Evolutionary conservation across 2,113 vertebrate species (phyloP), one percentile per base, ranked within the genome.

Genomic region (Chamaetylas fuelleborni): DNA sequence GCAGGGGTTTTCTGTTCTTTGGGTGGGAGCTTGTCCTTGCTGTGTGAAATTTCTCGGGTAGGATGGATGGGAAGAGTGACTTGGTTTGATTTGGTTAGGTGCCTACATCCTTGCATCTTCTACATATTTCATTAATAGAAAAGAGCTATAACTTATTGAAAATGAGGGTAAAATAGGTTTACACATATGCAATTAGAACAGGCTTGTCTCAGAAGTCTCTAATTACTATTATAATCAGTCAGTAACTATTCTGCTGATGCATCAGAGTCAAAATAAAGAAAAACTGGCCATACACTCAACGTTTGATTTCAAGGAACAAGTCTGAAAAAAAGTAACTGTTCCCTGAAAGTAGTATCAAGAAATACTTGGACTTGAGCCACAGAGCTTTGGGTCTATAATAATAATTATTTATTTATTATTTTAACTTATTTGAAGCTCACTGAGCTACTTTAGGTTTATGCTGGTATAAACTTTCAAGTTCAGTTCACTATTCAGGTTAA

Each of bases 1-100:
- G 19, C 8, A 79, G 24, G 2, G 2, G 0, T 0, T 20, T 40
- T 45, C 20, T 8, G 3, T 36, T 48, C 23, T 65, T 61, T 43
- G 8, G 10, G 6, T 14, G 9, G 3, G 8, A 13, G 8, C 6
- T 76, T 29, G 4, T 73, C 24, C 53, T 69, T 73, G 19, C 19
- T 9, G 3, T n/a, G 33, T 51, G 80, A 80, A 90, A 77, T 24
- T 38, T 34, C 12, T 34, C 23, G 12, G 48, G n/a, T 31, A 66
- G 40, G 29, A 48, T 8, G 8, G 20, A 80, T 62, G 16, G 18
- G 17, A 82, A 71, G 2, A 26, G 31, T 45, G 13, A 13, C 25
- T 81, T 60, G 6, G 40, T 40, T 77, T 60, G 29, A 22, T 80
- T 92, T 53, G 16, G 22, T 77, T 54, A 62, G 38, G 12, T 56